phyloP scores from a whole-genome alignment of 2,797 vertebrate species.

The Gastrophryne carolinensis region DNA sequence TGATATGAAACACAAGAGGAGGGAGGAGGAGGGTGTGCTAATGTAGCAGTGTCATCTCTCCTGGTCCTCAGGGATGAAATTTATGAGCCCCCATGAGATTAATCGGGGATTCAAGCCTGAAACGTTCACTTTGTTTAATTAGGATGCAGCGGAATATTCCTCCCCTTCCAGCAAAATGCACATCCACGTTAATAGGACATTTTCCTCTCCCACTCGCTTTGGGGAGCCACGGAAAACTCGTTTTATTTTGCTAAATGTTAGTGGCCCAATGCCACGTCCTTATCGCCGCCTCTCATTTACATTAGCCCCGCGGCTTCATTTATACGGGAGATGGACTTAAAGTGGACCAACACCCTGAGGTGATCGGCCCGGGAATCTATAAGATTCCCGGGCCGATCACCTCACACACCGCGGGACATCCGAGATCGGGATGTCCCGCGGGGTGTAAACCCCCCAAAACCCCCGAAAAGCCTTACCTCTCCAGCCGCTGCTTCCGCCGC shows the following conservation, averaged over 20 bases:
- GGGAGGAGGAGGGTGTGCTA: neutral
- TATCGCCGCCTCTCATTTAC: constrained; percentile 16
- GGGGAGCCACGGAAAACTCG: constrained; percentile 24
- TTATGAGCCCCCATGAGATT: constrained; percentile 35
- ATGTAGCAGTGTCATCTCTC: neutral
- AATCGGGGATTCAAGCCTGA: constrained; percentile 26
- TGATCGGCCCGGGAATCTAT: no score
- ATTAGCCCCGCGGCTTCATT: neutral
- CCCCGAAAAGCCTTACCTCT: no score
- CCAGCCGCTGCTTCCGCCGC: no score
- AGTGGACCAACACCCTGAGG: no score
- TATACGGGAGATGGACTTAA: no score
- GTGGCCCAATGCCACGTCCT: constrained; percentile 11
- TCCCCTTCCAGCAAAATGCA: constrained; percentile 32
- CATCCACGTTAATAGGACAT: constrained; percentile 8
- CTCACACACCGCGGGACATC: no score
- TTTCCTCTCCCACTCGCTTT: constrained; percentile 12
- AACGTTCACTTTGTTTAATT: constrained; percentile 42
- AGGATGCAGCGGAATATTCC: neutral
- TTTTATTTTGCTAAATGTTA: constrained; percentile 45
- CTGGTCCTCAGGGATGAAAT: constrained; percentile 17
- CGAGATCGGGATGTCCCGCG: no score
- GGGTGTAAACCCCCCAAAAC: no score
- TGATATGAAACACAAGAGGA: constrained; percentile 23
- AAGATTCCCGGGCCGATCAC: no score